Conservation (phyloP, 2,797 vertebrate genomes). For the Peromyscus melanophrys region DNA sequence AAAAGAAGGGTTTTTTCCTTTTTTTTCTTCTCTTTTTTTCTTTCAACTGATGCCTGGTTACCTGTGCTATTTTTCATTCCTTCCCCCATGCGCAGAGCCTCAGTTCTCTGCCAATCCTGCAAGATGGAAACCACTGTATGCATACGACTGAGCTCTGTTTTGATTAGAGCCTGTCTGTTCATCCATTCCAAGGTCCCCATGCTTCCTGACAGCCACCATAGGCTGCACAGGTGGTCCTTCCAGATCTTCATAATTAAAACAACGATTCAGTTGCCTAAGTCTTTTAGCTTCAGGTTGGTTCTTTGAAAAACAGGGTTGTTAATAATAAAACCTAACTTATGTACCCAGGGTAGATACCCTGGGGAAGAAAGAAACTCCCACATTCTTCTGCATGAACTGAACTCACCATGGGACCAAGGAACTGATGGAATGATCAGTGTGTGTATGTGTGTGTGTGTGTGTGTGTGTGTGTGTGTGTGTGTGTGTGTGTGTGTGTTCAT, state of each 20-base stretch:
- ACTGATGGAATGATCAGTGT: neutral
- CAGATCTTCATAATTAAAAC: neutral
- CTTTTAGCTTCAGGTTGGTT: conserved; percentile 41
- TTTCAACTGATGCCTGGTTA: conserved; percentile 61
- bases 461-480: neutral
- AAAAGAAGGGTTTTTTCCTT: conserved; percentile 46
- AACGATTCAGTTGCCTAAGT: neutral
- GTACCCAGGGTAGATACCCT: neutral
- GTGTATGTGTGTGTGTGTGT: too few relatives aligned
- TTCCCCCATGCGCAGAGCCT: conserved; percentile 44
- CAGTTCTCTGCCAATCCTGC: conserved; percentile 10
- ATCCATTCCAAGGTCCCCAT: neutral
- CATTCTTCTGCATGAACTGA: neutral
- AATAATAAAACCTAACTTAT: neutral
- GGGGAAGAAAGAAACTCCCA: neutral
- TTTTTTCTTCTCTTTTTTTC: neutral
- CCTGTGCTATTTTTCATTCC: conserved; percentile 67
- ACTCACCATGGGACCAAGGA: neutral
- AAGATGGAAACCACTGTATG: conserved; percentile 5
- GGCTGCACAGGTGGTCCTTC: neutral
- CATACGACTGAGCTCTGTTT: conserved; percentile 33
- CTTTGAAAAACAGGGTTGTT: conserved; percentile 29
- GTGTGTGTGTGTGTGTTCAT: neutral
- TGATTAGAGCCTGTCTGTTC: neutral
- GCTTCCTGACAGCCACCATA: neutral